Evolutionary conservation across 2,797 vertebrate species (phyloP).

Genomic region (Salmo trutta): DNA sequence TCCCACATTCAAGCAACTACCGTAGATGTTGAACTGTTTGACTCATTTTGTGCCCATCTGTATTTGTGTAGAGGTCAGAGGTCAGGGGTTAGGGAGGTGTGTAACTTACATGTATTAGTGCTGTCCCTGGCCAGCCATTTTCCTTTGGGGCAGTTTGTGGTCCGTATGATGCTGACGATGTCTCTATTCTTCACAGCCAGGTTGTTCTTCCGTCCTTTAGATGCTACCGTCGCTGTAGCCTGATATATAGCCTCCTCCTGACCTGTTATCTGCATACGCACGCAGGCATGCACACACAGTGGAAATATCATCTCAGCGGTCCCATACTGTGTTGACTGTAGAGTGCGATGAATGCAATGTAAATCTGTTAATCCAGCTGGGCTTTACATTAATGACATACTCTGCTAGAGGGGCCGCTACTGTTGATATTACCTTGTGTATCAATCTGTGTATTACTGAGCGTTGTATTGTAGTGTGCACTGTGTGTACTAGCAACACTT

Average conservation of each 20-base stretch:
- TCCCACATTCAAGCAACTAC: neutral
- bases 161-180: conserved; percentile 65
- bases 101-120: conserved; percentile 78
- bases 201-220: conserved; percentile 65
- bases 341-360: neutral
- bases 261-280: conserved; percentile 71
- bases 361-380: conserved; percentile 2
- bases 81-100: neutral
- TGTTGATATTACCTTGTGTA: neutral
- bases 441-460: neutral
- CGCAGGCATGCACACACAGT: conserved; percentile 4
- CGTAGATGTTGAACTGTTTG: too few species aligned
- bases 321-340: neutral
- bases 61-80: neutral
- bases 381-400: conserved; percentile 9
- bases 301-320: neutral
- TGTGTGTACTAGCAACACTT: neutral
- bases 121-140: conserved; percentile 73
- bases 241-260: conserved; percentile 67
- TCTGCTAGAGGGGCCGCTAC: neutral
- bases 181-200: conserved; percentile 67
- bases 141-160: conserved; percentile 68
- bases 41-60: neutral
- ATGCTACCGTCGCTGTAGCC: conserved; percentile 57
- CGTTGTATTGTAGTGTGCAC: neutral